Base-by-base conservation (phyloP, 1,140 invertebrate species). In the Tetraneura akinire region DNA sequence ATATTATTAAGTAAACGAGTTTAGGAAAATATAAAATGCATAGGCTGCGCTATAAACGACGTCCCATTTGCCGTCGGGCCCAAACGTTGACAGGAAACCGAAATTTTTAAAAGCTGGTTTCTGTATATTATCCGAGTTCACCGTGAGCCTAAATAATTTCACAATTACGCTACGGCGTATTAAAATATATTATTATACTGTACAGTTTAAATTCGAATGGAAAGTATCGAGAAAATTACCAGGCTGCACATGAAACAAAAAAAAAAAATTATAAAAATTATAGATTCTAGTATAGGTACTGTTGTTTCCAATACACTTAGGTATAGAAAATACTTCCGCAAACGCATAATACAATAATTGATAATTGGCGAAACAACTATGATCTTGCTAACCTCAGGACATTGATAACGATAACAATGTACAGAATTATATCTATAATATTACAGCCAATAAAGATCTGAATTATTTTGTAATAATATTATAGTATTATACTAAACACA, bases 1-100 rank as follows among this genome's bases (percentile, higher is more conserved):
- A n/a, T n/a, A n/a, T n/a, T n/a, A n/a, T n/a, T n/a, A 49, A 70
- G 42, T 47, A 70, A 70, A 70, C 66, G 32, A 47, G 66, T 70
- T 70, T 49, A 4, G 45, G 9, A 21, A 21, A 70, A 70, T 18
- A 70, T 68, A 70, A 70, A 49, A 16, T 49, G 66, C 18, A 71
- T 16, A 71, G 66, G 21, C 45, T 23, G n/a, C 10, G n/a, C 11
- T 37, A 42, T 68, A n/a, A 68, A 21, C 14, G 37, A 8, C 64
- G 18, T 47, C 45, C 21, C 47, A 42, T 55, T 55, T 3, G 66
- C 66, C 42, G 66, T 16, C 66, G 42, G 66, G 37, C 21, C 3
- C 5, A 45, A 18, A 47, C 21, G 21, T 47, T 68, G 13, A 26
- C 66, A 37, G 42, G 66, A 68, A 47, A 23, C 47, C 18, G 8